These are phyloP conservation scores for Macroramphosus scolopax DNA, from an alignment of 2,797 vertebrate species.

Conservation along the genomic window DNA sequence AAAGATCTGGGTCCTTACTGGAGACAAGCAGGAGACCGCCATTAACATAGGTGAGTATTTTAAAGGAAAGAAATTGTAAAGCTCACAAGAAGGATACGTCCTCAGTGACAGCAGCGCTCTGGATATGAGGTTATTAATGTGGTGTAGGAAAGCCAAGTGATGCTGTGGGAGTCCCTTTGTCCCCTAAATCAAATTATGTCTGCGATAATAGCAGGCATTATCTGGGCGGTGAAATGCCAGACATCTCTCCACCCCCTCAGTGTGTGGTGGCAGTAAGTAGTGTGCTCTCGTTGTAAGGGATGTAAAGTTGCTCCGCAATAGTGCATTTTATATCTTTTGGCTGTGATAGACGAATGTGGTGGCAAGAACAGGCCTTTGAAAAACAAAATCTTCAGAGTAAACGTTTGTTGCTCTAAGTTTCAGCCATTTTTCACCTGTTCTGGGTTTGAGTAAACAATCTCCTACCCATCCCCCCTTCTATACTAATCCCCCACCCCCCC, in stretches of 20 bases:
- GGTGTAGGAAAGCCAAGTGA: no score
- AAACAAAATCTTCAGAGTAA: conserved; percentile 16
- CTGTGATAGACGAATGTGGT: conserved; percentile 3
- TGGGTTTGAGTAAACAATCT: conserved; percentile 39
- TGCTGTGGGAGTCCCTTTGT: conserved; percentile 7
- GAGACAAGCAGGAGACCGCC: conserved; percentile 97
- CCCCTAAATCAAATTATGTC: conserved; percentile 34
- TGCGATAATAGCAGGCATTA: conserved; percentile 32
- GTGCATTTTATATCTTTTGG: conserved; percentile 21
- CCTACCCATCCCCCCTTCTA: conserved; percentile 16
- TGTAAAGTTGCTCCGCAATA: conserved; percentile 6
- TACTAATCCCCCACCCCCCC: conserved; percentile 11
- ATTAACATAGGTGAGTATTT: conserved; percentile 90
- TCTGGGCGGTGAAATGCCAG: conserved; percentile 36
- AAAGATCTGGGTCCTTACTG: conserved; percentile 97
- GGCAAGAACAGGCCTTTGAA: conserved; percentile 12
- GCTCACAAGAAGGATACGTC: no score
- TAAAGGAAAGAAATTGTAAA: background rate
- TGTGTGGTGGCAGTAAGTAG: background rate
- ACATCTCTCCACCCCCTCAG: conserved; percentile 24
- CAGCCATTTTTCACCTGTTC: conserved; percentile 26
- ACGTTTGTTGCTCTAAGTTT: no score
- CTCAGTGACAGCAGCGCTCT: no score
- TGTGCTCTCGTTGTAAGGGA: conserved; percentile 1
- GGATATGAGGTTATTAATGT: no score